Base-by-base conservation (phyloP, 2,113 vertebrate species). In the Larimichthys crocea region DNA sequence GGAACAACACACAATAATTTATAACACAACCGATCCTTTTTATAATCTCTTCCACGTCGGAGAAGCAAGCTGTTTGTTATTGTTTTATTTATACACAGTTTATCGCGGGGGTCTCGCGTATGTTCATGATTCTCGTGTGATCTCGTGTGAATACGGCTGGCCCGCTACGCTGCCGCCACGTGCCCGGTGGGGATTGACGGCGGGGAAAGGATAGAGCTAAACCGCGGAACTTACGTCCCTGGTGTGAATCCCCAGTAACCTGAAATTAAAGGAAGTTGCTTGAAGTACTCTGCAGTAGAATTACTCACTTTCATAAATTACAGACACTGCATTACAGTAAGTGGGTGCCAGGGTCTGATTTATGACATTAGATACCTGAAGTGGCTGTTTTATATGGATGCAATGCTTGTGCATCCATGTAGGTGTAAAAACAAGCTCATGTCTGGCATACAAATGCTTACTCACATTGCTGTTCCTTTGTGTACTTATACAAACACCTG, bases 401-500 rank as follows among this genome's bases (percentile, higher is more conserved):
- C 31, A 20, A 10, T 60, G 49, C 14, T 20, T 29, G 20, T 56
- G 48, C 31, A 66, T 74, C 44, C 29, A 66, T 69, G 72, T 79
- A 66, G 40, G 61, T 60, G 79, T 73, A 46, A 77, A 59, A 56
- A 48, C 0, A 4, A 42, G 11, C 26, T 49, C 3, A 71, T 49
- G 44, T 66, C 48, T 75, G 22, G 26, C 68, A 85, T 78, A 44
- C 44, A 85, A 73, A 82, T 79, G 31, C 42, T 67, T 11, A 11
- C 16, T 50, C 31, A 48, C 16, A 69, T 80, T 63, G 60, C n/a
- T 49, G 5, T 48, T 74, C 17, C 49, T 76, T 53, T 84, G 26
- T 78, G 55, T 42, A 50, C 68, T 35, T 29, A 4, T 48, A 26
- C 17, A 83, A 60, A 86, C 55, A 87, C 70, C 72, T 2, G 8